A percentile compares a stretch with the other conserved stretches of the same genome.
Evolutionary conservation across 2,888 invertebrate species (phyloP).

Genomic region (Tetropium fuscum): DNA sequence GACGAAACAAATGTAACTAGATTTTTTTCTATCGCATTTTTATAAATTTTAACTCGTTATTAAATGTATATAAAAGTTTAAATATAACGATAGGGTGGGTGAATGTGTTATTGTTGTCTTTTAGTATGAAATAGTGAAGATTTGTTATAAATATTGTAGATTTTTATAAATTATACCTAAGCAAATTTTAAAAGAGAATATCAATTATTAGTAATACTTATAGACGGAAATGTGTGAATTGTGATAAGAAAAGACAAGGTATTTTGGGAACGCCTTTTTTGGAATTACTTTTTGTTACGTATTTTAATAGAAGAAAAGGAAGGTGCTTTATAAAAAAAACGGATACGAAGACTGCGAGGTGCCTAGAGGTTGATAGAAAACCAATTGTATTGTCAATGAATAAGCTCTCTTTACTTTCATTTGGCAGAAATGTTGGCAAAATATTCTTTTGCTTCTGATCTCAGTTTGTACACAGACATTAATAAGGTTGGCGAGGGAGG

Average conservation of each 20-base stretch:
- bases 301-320: slow-evolving; percentile 41
- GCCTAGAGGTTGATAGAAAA: slow-evolving; percentile 58
- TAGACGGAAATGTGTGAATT: slow-evolving; percentile 45
- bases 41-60: slow-evolving; percentile 16
- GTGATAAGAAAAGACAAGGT: slow-evolving; percentile 57
- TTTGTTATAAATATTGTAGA: slow-evolving; percentile 47
- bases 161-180: slow-evolving; percentile 47
- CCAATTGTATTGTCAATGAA: slow-evolving; percentile 49
- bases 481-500: slow-evolving; percentile 7
- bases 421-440: slow-evolving; percentile 41
- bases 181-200: slow-evolving; percentile 38
- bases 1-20: slow-evolving; percentile 10
- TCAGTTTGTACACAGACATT: slow-evolving; percentile 60
- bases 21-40: slow-evolving; percentile 7
- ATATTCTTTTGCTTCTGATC: slow-evolving; percentile 55
- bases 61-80: slow-evolving; percentile 29
- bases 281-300: slow-evolving; percentile 45
- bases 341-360: slow-evolving; percentile 64
- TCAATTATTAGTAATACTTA: slow-evolving; percentile 41
- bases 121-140: slow-evolving; percentile 52
- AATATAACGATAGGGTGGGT: slow-evolving; percentile 22
- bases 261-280: slow-evolving; percentile 54
- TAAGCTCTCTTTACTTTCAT: slow-evolving; percentile 56
- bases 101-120: slow-evolving; percentile 41
- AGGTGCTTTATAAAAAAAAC: slow-evolving; percentile 54